Evolutionary conservation across 1,140 invertebrate species (phyloP).

Genomic region (Vollenhovia emeryi): DNA sequence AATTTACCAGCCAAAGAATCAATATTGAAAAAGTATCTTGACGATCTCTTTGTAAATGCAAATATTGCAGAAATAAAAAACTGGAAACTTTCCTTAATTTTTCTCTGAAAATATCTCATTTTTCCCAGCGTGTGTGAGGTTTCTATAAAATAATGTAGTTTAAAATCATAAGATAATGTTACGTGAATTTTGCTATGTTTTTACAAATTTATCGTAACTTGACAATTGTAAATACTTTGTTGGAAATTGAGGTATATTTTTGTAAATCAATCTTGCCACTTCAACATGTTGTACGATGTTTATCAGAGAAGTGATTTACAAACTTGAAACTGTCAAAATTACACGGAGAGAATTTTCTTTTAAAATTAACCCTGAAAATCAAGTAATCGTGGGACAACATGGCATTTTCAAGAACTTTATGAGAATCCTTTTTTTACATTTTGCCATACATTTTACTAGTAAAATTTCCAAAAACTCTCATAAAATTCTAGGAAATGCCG

Average conservation of each 20-base stretch:
- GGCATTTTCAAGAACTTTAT: no score
- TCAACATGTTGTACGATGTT: not conserved
- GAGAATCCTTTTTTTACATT: no score
- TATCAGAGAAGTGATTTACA: not conserved
- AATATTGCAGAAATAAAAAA: conserved; percentile 2
- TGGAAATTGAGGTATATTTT: not conserved
- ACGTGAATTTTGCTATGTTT: not conserved
- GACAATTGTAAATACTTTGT: not conserved
- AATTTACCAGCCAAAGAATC: not conserved
- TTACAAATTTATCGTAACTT: not conserved
- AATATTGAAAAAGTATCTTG: not conserved
- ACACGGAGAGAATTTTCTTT: no score
- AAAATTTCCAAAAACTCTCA: no score
- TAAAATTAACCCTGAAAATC: no score
- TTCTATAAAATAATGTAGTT: not conserved
- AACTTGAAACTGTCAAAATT: not conserved
- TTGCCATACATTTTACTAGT: no score
- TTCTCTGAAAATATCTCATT: not conserved
- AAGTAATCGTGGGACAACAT: no score
- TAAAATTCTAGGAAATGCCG: no score
- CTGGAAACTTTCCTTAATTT: not conserved
- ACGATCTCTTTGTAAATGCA: not conserved
- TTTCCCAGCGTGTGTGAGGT: not conserved
- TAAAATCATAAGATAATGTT: not conserved
- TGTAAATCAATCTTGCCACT: not conserved